These are phyloP conservation scores for Conus betulinus DNA, from an alignment of 1,140 invertebrate species.

Conservation along the genomic window DNA sequence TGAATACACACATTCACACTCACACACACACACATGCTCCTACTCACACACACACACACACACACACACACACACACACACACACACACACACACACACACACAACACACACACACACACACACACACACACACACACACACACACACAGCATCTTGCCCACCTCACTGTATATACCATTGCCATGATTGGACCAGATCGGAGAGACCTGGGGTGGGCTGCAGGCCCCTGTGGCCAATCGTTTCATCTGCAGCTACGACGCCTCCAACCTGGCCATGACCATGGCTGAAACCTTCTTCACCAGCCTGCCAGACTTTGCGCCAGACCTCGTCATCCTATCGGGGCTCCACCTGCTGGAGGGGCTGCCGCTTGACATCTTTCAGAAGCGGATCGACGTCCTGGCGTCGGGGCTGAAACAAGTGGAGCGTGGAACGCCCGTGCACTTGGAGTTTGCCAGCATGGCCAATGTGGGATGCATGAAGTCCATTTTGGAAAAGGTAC, in stretches of 20 bases:
- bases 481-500: slow-evolving; percentile 71
- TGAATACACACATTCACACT: too few species aligned
- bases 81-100: too few species aligned
- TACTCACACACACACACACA: too few species aligned
- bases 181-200: slow-evolving; percentile 43
- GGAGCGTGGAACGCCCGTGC: slow-evolving; percentile 70
- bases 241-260: slow-evolving; percentile 77
- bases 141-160: too few species aligned
- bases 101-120: too few species aligned
- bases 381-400: slow-evolving; percentile 69
- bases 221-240: slow-evolving; percentile 74
- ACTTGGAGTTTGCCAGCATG: slow-evolving; percentile 77
- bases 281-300: slow-evolving; percentile 76
- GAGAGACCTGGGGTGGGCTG: slow-evolving; percentile 72
- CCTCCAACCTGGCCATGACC: slow-evolving; percentile 70
- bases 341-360: slow-evolving; percentile 76
- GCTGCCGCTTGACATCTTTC: slow-evolving; percentile 68
- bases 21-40: too few species aligned
- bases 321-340: slow-evolving; percentile 75
- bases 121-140: too few species aligned
- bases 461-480: slow-evolving; percentile 71
- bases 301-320: slow-evolving; percentile 65
- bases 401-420: slow-evolving; percentile 66
- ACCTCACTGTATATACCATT: too few species aligned
- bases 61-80: too few species aligned